Conservation (phyloP, 2,888 invertebrate species). For the Eristalis pertinax region DNA sequence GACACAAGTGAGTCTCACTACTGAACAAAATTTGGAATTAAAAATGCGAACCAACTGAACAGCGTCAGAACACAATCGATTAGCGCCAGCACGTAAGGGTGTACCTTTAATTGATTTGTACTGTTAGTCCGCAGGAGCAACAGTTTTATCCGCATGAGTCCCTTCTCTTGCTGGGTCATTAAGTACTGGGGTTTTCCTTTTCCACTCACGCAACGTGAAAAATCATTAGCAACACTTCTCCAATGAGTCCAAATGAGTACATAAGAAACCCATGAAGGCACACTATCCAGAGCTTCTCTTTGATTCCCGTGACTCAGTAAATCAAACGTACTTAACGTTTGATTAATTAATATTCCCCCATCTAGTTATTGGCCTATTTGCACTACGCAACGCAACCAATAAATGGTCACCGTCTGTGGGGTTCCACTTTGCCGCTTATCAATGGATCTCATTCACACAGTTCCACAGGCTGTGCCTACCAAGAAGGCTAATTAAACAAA, state of each 20-base stretch:
- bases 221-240: background rate
- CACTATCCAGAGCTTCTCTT: background rate
- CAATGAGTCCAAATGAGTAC: background rate
- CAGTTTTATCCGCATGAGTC: background rate
- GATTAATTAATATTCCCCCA: constrained; percentile 65
- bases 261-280: background rate
- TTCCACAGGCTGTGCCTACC: constrained; percentile 21
- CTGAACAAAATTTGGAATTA: too few relatives aligned
- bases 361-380: constrained; percentile 55
- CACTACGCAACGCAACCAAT: constrained; percentile 4
- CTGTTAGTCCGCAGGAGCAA: too few relatives aligned
- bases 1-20: too few relatives aligned
- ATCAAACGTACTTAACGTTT: constrained; percentile 57
- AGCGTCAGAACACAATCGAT: too few relatives aligned
- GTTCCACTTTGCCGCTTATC: constrained; percentile 5
- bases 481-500: constrained; percentile 59
- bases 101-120: too few relatives aligned
- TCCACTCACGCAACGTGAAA: background rate
- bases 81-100: too few relatives aligned
- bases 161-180: too few relatives aligned
- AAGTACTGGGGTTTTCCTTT: background rate
- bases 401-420: constrained; percentile 31
- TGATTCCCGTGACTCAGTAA: constrained; percentile 38
- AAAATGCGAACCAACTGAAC: too few relatives aligned
- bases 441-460: constrained; percentile 21